Conservation (phyloP, 2,113 vertebrate genomes). For the Chroicocephalus ridibundus region DNA sequence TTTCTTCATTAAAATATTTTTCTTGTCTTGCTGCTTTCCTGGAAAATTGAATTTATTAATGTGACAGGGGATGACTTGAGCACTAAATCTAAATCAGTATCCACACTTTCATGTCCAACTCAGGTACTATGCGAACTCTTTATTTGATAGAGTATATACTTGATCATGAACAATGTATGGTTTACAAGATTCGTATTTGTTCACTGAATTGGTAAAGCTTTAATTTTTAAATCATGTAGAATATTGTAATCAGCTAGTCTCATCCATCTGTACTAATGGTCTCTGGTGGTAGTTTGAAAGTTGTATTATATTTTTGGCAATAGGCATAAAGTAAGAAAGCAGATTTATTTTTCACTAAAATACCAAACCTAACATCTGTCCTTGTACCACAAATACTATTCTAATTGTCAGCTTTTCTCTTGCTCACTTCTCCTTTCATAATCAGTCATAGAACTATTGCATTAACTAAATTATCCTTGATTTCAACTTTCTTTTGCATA, state of each 20-base stretch:
- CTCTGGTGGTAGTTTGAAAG: background rate
- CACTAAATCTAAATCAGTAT: constrained; percentile 21
- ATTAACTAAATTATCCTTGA: background rate
- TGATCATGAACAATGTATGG: background rate
- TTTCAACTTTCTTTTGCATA: background rate
- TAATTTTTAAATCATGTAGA: background rate
- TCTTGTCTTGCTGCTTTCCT: constrained; percentile 22
- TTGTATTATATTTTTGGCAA: background rate
- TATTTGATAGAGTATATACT: background rate
- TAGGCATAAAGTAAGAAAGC: background rate
- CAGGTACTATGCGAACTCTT: constrained; percentile 47
- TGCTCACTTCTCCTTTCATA: background rate
- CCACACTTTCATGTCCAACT: background rate
- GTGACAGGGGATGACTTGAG: constrained; percentile 48
- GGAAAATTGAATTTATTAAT: constrained; percentile 22
- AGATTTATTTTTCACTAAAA: background rate
- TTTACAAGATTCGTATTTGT: background rate
- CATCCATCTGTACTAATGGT: background rate
- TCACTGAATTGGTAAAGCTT: background rate
- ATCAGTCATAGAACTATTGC: background rate
- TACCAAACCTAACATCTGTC: background rate
- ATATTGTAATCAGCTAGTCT: background rate
- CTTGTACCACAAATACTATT: background rate
- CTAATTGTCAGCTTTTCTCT: background rate
- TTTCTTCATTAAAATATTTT: background rate